Conservation (phyloP, 37 sponge, comb jelly and placozoan species). For the Halisarca cf. caerulea region DNA sequence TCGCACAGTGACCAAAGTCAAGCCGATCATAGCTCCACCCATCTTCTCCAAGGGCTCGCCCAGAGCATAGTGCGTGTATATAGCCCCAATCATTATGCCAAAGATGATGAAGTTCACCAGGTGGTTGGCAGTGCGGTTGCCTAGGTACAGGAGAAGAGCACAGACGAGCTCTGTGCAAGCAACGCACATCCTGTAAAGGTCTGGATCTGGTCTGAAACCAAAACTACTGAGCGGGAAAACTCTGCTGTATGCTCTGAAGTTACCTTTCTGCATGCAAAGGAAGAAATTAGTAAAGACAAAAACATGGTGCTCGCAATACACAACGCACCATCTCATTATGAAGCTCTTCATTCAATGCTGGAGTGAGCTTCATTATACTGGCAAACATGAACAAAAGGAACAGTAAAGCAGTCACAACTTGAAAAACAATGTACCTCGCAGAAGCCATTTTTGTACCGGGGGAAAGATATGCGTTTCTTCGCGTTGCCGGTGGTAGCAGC, state of each 20-base stretch:
- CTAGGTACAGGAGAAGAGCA: conserved; percentile 45
- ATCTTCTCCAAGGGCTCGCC: conserved; percentile 50
- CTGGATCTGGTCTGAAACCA: conserved; percentile 51
- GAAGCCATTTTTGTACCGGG: conserved; percentile 39
- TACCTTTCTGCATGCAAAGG: conserved; percentile 32
- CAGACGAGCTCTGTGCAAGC: conserved; percentile 66
- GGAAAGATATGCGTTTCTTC: too few relatives aligned
- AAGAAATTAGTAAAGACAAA: too few relatives aligned
- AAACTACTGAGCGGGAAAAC: conserved; percentile 50
- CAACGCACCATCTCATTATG: conserved; percentile 72
- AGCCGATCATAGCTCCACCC: conserved; percentile 29
- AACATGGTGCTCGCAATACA: background rate
- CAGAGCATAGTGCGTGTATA: conserved; percentile 64
- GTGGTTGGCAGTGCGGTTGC: background rate
- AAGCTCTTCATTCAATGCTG: conserved; percentile 29
- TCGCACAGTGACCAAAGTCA: conserved; percentile 26
- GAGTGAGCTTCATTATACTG: conserved; percentile 60
- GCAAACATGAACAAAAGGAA: conserved; percentile 61
- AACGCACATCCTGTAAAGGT: conserved; percentile 60
- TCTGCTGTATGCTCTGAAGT: conserved; percentile 46
- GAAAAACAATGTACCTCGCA: background rate
- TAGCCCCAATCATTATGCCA: conserved; percentile 84
- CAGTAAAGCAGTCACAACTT: conserved; percentile 43
- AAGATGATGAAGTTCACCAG: conserved; percentile 51
- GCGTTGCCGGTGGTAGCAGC: too few relatives aligned